phyloP scores from a whole-genome alignment of 2,888 invertebrate genomes.

The Dryocosmus kuriphilus region DNA sequence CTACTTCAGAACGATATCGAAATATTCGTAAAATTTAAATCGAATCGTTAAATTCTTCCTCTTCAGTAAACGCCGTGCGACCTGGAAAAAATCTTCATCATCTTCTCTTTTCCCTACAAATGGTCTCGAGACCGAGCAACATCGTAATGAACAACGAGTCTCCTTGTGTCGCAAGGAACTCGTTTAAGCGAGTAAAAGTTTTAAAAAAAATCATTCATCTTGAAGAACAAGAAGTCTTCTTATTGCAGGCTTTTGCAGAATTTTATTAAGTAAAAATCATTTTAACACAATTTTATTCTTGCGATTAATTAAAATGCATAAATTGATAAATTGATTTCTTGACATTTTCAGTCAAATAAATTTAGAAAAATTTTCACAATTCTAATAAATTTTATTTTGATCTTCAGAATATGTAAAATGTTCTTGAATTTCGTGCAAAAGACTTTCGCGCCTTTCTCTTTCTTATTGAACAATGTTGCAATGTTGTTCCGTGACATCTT shows the following conservation, averaged over 20 bases:
- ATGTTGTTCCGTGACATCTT: too few relatives aligned
- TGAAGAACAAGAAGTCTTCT: slow-evolving; percentile 1
- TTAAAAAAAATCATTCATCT: slow-evolving; percentile 8
- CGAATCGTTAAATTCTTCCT: slow-evolving; percentile 32
- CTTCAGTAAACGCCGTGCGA: slow-evolving; percentile 1
- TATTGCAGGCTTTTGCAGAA: not conserved
- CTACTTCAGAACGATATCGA: not conserved
- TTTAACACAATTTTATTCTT: not conserved
- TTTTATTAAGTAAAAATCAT: slow-evolving; percentile 8
- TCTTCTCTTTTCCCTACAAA: slow-evolving; percentile 19
- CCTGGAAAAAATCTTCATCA: slow-evolving; percentile 2
- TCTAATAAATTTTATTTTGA: too few relatives aligned
- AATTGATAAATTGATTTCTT: not conserved
- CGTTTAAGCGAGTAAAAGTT: slow-evolving; percentile 37
- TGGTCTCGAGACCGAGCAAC: slow-evolving; percentile 5
- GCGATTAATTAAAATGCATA: not conserved
- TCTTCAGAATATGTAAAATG: too few relatives aligned
- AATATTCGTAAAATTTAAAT: slow-evolving; percentile 17
- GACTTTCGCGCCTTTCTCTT: too few relatives aligned
- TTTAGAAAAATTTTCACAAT: too few relatives aligned
- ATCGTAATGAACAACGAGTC: slow-evolving; percentile 34
- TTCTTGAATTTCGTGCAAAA: too few relatives aligned
- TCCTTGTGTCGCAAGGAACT: slow-evolving; percentile 35
- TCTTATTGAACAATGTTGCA: too few relatives aligned
- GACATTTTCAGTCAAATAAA: too few relatives aligned